Evolutionary conservation across 2,113 vertebrate species (phyloP).

Genomic region (Urocynchramus pylzowi): DNA sequence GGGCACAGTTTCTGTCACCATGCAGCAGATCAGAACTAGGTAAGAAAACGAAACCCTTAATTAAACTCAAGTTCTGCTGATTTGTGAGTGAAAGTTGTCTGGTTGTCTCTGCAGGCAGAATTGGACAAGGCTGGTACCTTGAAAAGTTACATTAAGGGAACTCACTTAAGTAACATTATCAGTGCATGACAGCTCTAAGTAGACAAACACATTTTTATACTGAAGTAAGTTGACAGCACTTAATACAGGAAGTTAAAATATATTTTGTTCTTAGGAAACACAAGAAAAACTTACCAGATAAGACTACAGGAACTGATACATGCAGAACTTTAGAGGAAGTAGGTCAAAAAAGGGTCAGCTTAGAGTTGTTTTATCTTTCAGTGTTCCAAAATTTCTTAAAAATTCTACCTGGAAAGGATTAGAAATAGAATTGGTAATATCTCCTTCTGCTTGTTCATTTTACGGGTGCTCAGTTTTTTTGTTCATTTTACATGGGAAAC

Average conservation of each 20-base stretch:
- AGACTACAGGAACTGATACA: neutral
- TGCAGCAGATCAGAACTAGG: neutral
- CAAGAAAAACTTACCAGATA: neutral
- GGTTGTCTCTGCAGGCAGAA: neutral
- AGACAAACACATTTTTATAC: neutral
- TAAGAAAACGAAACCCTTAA: neutral
- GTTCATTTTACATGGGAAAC: neutral
- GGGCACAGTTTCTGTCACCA: neutral
- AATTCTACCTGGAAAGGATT: neutral
- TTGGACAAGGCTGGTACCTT: neutral
- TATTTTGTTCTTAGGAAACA: neutral
- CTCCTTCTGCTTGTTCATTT: neutral
- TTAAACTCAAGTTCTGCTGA: neutral
- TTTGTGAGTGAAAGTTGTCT: neutral
- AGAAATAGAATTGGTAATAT: neutral
- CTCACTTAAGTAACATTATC: neutral
- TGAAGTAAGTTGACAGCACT: slow-evolving; percentile 6
- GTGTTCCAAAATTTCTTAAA: neutral
- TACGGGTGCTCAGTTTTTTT: neutral
- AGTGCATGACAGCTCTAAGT: neutral
- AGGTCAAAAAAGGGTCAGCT: neutral
- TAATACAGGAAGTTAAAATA: neutral
- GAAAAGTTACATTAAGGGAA: neutral
- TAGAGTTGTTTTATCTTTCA: neutral
- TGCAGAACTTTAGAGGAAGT: neutral